Conservation (phyloP, 2,113 vertebrate genomes). For the Gallinago undulata region DNA sequence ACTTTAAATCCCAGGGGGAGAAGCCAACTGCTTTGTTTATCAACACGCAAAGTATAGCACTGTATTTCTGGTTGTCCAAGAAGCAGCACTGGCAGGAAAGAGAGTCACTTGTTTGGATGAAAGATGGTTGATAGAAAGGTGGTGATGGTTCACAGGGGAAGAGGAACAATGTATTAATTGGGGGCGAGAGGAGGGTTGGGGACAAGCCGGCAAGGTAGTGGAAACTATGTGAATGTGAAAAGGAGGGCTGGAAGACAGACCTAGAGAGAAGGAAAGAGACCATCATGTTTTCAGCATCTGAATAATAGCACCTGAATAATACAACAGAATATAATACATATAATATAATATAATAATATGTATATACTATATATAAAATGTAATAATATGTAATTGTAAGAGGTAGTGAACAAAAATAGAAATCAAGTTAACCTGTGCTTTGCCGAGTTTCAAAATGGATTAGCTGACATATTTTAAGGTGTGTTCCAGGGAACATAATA, state of each 20-base stretch:
- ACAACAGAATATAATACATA: too few relatives aligned
- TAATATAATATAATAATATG: too few relatives aligned
- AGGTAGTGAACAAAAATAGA: slow-evolving; percentile 24
- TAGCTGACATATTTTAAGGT: background rate
- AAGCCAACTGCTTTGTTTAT: slow-evolving; percentile 70
- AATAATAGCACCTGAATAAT: background rate
- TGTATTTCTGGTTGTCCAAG: slow-evolving; percentile 48
- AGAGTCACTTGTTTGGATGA: background rate
- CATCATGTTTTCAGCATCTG: background rate
- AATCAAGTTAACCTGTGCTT: slow-evolving; percentile 17
- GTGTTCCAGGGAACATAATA: background rate
- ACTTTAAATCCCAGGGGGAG: slow-evolving; percentile 44
- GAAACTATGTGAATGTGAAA: background rate
- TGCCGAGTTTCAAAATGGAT: background rate
- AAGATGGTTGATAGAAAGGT: slow-evolving; percentile 36
- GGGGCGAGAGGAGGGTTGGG: background rate
- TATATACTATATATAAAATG: too few relatives aligned
- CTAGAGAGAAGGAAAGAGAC: background rate
- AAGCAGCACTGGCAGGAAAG: slow-evolving; percentile 39
- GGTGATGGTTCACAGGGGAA: slow-evolving; percentile 2
- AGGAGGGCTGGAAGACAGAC: background rate
- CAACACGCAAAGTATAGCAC: slow-evolving; percentile 42
- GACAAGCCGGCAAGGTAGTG: background rate
- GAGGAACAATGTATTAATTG: background rate
- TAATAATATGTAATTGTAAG: background rate